Percentiles rank a stretch among this genome's conserved stretches.
phyloP scores from a whole-genome alignment of 2,888 invertebrate genomes.

The Abrostola triplasia region DNA sequence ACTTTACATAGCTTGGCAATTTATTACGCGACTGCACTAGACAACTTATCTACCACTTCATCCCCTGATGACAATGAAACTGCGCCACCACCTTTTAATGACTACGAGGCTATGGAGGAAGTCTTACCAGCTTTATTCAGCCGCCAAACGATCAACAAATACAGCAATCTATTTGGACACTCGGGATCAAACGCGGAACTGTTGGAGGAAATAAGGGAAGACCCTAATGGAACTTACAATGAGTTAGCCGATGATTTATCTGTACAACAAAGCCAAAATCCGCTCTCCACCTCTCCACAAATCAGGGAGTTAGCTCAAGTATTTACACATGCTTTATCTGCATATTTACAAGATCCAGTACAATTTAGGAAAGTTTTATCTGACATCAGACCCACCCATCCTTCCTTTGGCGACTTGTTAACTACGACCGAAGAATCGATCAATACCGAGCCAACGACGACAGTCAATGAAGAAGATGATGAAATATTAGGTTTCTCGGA shows the following conservation, averaged over 20 bases:
- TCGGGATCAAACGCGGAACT: constrained; percentile 73
- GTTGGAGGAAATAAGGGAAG: constrained; percentile 79
- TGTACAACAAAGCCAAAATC: constrained; percentile 90
- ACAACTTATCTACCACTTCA: constrained; percentile 85
- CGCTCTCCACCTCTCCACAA: constrained; percentile 89
- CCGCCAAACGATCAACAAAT: constrained; percentile 90
- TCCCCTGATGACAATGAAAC: constrained; percentile 73
- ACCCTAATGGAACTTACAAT: constrained; percentile 80
- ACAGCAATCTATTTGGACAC: constrained; percentile 82
- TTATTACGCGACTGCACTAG: constrained; percentile 92
- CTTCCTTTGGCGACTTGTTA: constrained; percentile 86
- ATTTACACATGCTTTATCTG: constrained; percentile 94
- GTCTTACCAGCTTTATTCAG: constrained; percentile 90
- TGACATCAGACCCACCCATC: constrained; percentile 94
- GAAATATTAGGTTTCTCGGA: constrained; percentile 94
- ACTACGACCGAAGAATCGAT: constrained; percentile 75
- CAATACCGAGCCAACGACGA: constrained; percentile 88
- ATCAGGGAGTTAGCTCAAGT: constrained; percentile 94
- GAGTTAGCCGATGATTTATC: constrained; percentile 87
- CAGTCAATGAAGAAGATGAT: constrained; percentile 91
- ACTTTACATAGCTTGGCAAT: constrained; percentile 93
- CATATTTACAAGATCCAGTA: constrained; percentile 94
- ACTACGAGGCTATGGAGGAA: constrained; percentile 80
- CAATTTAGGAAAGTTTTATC: constrained; percentile 93
- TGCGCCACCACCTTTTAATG: constrained; percentile 72